phyloP scores from a whole-genome alignment of 2,113 vertebrate genomes.

The Pavo muticus region DNA sequence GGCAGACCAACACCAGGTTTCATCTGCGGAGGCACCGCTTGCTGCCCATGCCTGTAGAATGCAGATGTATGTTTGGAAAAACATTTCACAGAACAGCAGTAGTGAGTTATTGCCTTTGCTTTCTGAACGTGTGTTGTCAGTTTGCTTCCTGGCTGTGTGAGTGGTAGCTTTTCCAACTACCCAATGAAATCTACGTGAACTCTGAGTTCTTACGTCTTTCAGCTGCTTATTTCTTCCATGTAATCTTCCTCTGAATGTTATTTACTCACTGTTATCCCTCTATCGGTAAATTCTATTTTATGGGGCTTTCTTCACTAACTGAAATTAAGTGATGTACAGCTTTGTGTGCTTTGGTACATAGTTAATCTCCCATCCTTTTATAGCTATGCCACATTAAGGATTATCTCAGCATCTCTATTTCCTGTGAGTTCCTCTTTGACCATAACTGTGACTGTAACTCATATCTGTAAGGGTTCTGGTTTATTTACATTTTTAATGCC shows the following conservation, averaged over 20 bases:
- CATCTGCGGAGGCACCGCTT: neutral
- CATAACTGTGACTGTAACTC: neutral
- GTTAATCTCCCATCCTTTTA: no score
- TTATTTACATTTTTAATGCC: neutral
- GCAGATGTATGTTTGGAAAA: rapidly evolving
- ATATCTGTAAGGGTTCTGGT: neutral
- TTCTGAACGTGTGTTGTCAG: neutral
- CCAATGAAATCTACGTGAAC: neutral
- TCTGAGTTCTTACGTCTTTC: neutral
- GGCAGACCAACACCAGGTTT: neutral
- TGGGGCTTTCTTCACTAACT: neutral
- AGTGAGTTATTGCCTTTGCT: neutral
- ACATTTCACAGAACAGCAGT: neutral
- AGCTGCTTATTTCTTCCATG: neutral
- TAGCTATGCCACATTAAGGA: neutral
- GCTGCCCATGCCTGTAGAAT: neutral
- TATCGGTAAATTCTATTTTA: neutral
- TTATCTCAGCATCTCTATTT: neutral
- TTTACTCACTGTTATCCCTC: neutral
- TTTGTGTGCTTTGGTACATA: neutral
- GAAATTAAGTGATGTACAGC: neutral
- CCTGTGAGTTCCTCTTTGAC: neutral
- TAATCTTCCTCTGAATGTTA: neutral
- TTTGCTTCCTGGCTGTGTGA: neutral
- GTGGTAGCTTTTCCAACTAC: neutral